phyloP scores from a whole-genome alignment of 2,113 vertebrate species.

The Leucopsar rothschildi region DNA sequence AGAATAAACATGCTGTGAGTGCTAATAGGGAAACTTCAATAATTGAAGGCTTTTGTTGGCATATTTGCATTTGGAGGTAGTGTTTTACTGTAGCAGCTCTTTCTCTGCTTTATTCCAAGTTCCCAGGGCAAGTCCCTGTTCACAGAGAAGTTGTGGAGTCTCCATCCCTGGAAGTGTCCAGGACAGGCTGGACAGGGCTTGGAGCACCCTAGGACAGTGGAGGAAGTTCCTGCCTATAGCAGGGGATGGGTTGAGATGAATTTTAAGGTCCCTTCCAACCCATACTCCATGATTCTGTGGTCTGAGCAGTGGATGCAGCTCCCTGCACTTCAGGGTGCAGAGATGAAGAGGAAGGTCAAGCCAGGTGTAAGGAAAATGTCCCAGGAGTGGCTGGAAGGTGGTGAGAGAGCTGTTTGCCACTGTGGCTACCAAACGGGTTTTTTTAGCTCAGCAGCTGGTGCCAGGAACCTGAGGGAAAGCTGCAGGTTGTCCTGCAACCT shows the following conservation, averaged over 20 bases:
- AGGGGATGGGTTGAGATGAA: not conserved
- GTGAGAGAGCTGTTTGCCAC: not conserved
- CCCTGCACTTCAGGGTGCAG: not conserved
- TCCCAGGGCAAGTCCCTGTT: not conserved
- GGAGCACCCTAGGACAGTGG: not conserved
- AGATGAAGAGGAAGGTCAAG: not conserved
- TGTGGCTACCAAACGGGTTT: not conserved
- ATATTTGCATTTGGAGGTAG: not conserved
- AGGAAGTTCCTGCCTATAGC: not conserved
- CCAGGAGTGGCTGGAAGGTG: not conserved
- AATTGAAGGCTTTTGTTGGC: not conserved
- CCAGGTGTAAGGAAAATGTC: not conserved
- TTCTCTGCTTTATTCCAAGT: not conserved
- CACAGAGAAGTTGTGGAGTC: not conserved
- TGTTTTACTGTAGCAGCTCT: not conserved
- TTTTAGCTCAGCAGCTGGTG: not conserved
- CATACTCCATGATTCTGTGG: not conserved
- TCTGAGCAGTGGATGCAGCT: not conserved
- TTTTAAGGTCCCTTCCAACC: not conserved
- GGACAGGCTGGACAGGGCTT: not conserved
- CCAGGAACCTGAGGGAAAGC: not conserved
- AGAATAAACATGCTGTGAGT: not conserved
- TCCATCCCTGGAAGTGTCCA: not conserved
- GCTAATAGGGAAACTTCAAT: no score
- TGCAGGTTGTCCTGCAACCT: not conserved